phyloP scores from a whole-genome alignment of 2,797 vertebrate genomes.

The Anniella stebbinsi region DNA sequence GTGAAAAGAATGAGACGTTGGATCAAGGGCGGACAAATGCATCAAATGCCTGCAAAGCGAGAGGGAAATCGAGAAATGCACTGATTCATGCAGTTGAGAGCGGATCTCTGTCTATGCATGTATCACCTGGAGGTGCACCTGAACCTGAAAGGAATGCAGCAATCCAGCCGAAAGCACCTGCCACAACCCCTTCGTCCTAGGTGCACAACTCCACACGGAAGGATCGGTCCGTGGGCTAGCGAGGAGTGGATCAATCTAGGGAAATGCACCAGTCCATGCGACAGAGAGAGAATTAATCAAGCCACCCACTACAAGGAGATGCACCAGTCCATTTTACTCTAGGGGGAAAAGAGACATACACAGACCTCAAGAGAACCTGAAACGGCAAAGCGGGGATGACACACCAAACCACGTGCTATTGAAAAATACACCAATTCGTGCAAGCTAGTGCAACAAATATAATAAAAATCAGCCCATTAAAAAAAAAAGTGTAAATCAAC shows the following conservation, averaged over 20 bases:
- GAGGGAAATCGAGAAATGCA: not conserved
- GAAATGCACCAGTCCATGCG: conserved; percentile 35
- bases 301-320: not conserved
- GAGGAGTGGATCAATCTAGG: not conserved
- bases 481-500: not conserved
- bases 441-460: not conserved
- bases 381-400: not conserved
- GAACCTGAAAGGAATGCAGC: conserved; percentile 5
- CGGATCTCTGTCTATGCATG: not conserved
- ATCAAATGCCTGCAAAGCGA: conserved; percentile 20
- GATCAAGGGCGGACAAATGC: conserved; percentile 20
- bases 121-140: not conserved
- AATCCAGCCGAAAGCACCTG: not conserved
- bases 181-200: not conserved
- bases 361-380: not conserved
- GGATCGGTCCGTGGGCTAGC: not conserved
- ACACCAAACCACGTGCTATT: conserved; percentile 4
- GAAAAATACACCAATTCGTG: conserved; percentile 32
- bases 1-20: not conserved
- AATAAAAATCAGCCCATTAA: not conserved
- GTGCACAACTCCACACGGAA: not conserved
- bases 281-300: not conserved
- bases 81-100: not conserved
- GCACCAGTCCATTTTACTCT: not conserved
- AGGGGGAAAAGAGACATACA: not conserved